A percentile compares a stretch with the other conserved stretches of the same genome.
These are phyloP conservation scores for Eurystomus gularis DNA, from an alignment of 2,113 vertebrate species.

Conservation along the genomic window DNA sequence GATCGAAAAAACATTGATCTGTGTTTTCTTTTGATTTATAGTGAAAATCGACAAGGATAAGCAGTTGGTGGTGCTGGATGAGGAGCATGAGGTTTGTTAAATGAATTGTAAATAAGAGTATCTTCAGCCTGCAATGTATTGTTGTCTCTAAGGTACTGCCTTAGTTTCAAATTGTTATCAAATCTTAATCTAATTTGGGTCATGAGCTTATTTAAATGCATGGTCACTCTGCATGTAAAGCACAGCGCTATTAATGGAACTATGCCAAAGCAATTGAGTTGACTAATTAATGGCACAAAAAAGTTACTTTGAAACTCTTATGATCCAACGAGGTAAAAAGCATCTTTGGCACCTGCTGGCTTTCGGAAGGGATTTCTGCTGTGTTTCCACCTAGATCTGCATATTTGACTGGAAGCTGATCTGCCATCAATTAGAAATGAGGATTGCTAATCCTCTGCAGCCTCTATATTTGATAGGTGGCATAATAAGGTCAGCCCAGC, in stretches of 20 bases:
- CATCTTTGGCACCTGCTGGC: conserved; percentile 8
- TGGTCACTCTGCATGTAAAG: conserved; percentile 62
- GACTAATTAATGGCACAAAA: conserved; percentile 12
- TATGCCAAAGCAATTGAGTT: conserved; percentile 11
- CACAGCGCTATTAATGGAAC: conserved; percentile 35
- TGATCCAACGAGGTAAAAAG: neutral
- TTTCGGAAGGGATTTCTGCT: conserved; percentile 27
- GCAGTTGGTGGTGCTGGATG: conserved; percentile 92
- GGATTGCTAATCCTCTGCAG: conserved; percentile 56
- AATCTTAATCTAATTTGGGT: conserved; percentile 64
- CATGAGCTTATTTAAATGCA: conserved; percentile 48
- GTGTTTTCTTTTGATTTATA: conserved; percentile 72
- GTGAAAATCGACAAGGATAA: conserved; percentile 98
- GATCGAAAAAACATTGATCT: neutral
- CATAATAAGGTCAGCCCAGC: conserved; percentile 48
- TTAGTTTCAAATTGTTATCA: conserved; percentile 63
- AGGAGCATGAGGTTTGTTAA: conserved; percentile 90
- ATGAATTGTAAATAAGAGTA: conserved; percentile 68
- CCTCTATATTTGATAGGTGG: conserved; percentile 50
- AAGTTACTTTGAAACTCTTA: neutral
- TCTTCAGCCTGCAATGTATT: conserved; percentile 64
- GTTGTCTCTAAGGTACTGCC: conserved; percentile 60
- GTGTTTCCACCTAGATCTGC: neutral
- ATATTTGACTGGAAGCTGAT: conserved; percentile 13
- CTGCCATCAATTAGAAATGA: conserved; percentile 42